These are phyloP conservation scores for Delichon dasypus DNA, from an alignment of 2,797 vertebrate species.

Conservation along the genomic window DNA sequence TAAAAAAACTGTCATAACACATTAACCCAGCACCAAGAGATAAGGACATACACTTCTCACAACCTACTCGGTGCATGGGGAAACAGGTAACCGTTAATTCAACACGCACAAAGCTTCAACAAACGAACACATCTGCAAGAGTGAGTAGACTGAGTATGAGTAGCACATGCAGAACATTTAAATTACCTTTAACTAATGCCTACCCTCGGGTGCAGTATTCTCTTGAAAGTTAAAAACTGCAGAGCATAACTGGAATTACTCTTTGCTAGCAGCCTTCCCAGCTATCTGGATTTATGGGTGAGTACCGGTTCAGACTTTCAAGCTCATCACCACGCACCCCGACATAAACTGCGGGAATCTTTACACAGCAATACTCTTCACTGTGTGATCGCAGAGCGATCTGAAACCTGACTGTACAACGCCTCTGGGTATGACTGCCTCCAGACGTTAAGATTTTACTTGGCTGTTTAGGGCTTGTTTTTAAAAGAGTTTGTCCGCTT, in stretches of 20 bases:
- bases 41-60: not conserved
- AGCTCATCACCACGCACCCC: fast-evolving
- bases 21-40: not conserved
- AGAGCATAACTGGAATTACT: not conserved
- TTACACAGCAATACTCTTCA: not conserved
- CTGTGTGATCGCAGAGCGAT: not conserved
- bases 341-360: not conserved
- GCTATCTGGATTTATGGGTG: not conserved
- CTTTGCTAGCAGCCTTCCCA: not conserved
- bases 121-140: not conserved
- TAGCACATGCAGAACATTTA: not conserved
- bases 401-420: not conserved
- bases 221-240: not conserved
- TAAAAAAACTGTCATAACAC: not conserved
- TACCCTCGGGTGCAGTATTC: not conserved
- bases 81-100: not conserved
- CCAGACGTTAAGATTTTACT: not conserved
- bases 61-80: not conserved
- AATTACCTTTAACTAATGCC: not conserved
- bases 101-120: not conserved
- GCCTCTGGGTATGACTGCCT: not conserved
- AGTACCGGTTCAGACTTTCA: not conserved
- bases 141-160: fast-evolving
- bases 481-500: not conserved
- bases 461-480: not conserved